Percentiles rank a stretch among this genome's conserved stretches.
phyloP scores from a whole-genome alignment of 2,888 invertebrate genomes.

The Hyles lineata region DNA sequence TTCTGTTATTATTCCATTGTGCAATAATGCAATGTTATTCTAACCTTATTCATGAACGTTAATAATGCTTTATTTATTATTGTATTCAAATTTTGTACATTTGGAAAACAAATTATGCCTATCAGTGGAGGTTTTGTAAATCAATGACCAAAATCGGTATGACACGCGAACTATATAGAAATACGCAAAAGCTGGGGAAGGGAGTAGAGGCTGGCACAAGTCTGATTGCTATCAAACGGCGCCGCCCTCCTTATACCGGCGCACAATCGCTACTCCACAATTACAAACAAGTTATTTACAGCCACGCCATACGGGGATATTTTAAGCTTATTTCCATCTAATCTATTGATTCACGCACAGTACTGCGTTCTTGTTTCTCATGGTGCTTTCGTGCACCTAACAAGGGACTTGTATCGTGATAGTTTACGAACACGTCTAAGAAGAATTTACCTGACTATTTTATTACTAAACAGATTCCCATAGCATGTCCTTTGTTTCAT shows the following conservation, averaged over 20 bases:
- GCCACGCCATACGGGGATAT: conserved; percentile 62
- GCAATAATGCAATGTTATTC: conserved; percentile 71
- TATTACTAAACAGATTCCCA: no score
- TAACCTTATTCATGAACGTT: conserved; percentile 43
- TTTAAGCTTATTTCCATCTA: conserved; percentile 65
- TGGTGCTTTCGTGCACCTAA: background rate
- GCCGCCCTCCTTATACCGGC: conserved; percentile 55
- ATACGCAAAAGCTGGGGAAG: conserved; percentile 55
- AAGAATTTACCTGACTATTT: no score
- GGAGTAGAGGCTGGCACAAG: conserved; percentile 53
- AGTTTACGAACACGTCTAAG: background rate
- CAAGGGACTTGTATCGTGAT: background rate
- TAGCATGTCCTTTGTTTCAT: no score
- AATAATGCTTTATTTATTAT: conserved; percentile 36
- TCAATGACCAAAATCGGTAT: conserved; percentile 29
- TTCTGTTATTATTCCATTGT: conserved; percentile 73
- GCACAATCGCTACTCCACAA: conserved; percentile 64
- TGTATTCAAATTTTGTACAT: conserved; percentile 25
- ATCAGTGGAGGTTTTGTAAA: conserved; percentile 11
- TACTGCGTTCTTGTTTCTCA: conserved; percentile 49
- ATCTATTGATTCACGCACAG: conserved; percentile 64
- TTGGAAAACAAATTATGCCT: conserved; percentile 23
- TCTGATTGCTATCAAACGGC: conserved; percentile 64
- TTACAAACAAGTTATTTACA: conserved; percentile 73
- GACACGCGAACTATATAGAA: conserved; percentile 39